Percentiles rank a stretch among this genome's conserved stretches.
phyloP scores from a whole-genome alignment of 2,113 vertebrate species.

The Cephalopterus ornatus region DNA sequence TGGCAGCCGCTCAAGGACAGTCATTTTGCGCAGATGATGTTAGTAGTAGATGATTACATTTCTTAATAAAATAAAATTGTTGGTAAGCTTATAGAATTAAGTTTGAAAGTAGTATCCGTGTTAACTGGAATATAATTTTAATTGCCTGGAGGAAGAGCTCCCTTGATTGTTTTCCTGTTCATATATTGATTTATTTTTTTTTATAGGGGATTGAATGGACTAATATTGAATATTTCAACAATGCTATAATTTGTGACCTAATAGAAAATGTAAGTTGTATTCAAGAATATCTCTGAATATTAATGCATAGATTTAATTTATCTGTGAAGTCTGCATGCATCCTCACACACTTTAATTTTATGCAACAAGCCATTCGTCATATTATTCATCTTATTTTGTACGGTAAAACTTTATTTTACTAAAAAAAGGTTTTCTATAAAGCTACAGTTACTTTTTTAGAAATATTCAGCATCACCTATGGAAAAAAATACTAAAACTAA shows the following conservation, averaged over 20 bases:
- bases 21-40: not conserved
- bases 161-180: not conserved
- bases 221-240: constrained; percentile 99
- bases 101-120: not conserved
- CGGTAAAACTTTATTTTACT: not conserved
- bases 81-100: not conserved
- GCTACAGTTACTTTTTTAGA: not conserved
- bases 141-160: not conserved
- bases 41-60: not conserved
- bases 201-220: constrained; percentile 95
- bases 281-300: not conserved
- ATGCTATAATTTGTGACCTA: constrained; percentile 95
- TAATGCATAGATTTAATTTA: not conserved
- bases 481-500: not conserved
- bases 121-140: not conserved
- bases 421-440: fast-evolving
- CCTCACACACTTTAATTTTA: not conserved
- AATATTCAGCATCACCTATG: not conserved
- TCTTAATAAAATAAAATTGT: not conserved
- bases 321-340: not conserved
- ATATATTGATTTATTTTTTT: constrained; percentile 27
- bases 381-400: not conserved
- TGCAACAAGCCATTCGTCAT: not conserved
- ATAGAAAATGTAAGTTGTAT: constrained; percentile 95
- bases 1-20: constrained; percentile 48